A percentile compares a stretch with the other conserved stretches of the same genome.
Evolutionary conservation across 2,888 invertebrate species (phyloP).

Genomic region (Troides oblongomaculatus): DNA sequence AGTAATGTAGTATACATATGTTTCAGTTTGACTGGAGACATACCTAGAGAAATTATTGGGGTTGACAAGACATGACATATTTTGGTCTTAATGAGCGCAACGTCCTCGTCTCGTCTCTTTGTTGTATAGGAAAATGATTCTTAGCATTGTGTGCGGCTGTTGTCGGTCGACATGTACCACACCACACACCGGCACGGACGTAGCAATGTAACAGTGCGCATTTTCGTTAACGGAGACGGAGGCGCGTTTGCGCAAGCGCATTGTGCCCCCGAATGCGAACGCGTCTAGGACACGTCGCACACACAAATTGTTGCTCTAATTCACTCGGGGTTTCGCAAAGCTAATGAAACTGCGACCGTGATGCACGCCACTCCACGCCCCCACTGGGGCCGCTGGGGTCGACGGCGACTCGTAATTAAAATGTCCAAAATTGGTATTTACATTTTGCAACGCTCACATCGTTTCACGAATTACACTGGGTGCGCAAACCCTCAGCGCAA

Average conservation of each 20-base stretch:
- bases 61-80: too few species aligned
- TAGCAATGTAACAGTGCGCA: slow-evolving; percentile 1
- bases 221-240: slow-evolving; percentile 31
- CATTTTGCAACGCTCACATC: slow-evolving; percentile 27
- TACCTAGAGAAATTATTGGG: too few species aligned
- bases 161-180: too few species aligned
- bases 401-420: slow-evolving; percentile 36
- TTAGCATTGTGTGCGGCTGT: too few species aligned
- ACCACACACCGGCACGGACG: too few species aligned
- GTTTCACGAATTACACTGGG: slow-evolving; percentile 25
- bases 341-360: slow-evolving; percentile 61
- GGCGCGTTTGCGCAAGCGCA: slow-evolving; percentile 45
- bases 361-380: slow-evolving; percentile 35
- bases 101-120: too few species aligned
- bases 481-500: slow-evolving; percentile 1
- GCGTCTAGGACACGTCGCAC: slow-evolving; percentile 67
- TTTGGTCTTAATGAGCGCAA: too few species aligned
- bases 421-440: slow-evolving; percentile 32
- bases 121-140: too few species aligned
- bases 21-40: too few species aligned
- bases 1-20: too few species aligned
- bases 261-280: slow-evolving; percentile 50
- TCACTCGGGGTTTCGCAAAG: slow-evolving; percentile 70
- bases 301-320: slow-evolving; percentile 75
- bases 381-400: slow-evolving; percentile 40